A percentile compares a stretch with the other conserved stretches of the same genome.
Evolutionary conservation across 2,113 vertebrate species (phyloP).

Genomic region (Prinia subflava): DNA sequence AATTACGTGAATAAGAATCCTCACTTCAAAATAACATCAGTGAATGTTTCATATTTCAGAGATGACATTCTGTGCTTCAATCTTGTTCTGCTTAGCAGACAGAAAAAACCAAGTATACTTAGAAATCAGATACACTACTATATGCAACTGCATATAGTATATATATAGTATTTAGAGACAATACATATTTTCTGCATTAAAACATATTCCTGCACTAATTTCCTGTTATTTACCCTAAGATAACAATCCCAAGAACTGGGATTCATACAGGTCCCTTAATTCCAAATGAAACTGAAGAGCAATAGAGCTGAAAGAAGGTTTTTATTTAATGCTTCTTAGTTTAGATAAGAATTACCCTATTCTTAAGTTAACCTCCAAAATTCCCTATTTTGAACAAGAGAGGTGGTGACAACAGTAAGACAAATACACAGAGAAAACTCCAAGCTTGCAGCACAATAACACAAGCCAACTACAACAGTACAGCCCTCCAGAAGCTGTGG

Average conservation of each 20-base stretch:
- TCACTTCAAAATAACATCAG: neutral
- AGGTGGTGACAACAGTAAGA: neutral
- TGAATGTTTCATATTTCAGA: neutral
- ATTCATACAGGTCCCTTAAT: neutral
- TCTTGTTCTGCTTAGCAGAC: neutral
- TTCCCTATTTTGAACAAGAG: neutral
- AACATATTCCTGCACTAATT: neutral
- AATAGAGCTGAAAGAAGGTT: neutral
- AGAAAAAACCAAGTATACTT: neutral
- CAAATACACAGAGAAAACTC: neutral
- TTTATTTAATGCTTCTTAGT: neutral
- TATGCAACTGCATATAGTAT: neutral
- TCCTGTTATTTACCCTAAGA: neutral
- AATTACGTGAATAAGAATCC: neutral
- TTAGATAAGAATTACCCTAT: neutral
- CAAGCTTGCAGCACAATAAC: neutral
- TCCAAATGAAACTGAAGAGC: neutral
- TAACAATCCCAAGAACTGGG: neutral
- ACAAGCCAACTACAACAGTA: neutral
- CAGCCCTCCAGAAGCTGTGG: neutral
- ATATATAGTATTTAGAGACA: neutral
- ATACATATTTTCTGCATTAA: neutral
- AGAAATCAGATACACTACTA: neutral
- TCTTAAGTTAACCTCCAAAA: neutral
- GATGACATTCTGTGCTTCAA: neutral